These are phyloP conservation scores for Kryphioiulus occultus DNA, from an alignment of 2,888 invertebrate genomes.

Conservation along the genomic window DNA sequence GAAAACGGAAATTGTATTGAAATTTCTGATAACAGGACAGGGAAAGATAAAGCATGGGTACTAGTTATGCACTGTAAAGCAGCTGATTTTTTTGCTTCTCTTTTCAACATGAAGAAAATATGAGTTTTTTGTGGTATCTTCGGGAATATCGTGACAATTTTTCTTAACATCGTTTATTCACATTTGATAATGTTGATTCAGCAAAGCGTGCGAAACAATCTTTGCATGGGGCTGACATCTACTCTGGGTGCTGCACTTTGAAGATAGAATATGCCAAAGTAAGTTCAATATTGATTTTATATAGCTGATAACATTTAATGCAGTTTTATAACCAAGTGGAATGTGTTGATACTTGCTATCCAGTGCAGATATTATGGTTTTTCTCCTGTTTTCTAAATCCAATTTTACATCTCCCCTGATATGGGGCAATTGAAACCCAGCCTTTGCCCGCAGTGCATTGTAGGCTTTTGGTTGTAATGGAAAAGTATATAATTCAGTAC, in stretches of 20 bases:
- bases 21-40: background rate
- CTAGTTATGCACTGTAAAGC: background rate
- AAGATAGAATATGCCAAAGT: conserved; percentile 99
- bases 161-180: conserved; percentile 70
- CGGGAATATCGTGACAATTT: conserved; percentile 55
- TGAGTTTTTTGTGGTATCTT: no score
- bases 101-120: no score
- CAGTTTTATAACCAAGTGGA: background rate
- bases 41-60: background rate
- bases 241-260: conserved; percentile 98
- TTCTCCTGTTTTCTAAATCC: background rate
- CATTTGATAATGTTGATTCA: conserved; percentile 91
- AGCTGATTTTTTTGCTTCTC: background rate
- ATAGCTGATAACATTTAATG: background rate
- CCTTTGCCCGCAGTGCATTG: background rate
- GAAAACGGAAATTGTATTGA: background rate
- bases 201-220: conserved; percentile 94
- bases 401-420: background rate
- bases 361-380: background rate
- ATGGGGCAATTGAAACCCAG: background rate
- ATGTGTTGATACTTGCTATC: background rate
- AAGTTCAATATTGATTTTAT: conserved; percentile 61
- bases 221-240: conserved; percentile 97
- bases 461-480: background rate
- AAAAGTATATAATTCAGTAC: background rate